Evolutionary conservation across 30 jellyfish, hydroid and myxozoan species (phyloP).

Genomic region (Catostylus mosaicus): DNA sequence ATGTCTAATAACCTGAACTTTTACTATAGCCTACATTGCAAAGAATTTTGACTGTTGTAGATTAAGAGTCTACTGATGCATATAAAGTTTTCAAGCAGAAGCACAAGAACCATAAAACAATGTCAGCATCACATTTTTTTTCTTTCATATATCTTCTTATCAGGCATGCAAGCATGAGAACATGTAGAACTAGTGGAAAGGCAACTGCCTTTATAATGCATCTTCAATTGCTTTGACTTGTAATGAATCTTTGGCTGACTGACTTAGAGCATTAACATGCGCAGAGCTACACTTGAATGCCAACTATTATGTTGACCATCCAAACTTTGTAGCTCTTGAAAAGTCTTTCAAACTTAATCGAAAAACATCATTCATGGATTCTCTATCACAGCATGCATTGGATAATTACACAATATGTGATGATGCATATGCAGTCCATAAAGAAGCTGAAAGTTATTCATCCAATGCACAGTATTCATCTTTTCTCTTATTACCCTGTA

Average conservation of each 20-base stretch:
- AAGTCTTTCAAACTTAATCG: background rate
- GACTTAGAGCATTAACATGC: constrained; percentile 20
- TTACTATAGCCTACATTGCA: no score
- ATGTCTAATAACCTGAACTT: no score
- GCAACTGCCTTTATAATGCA: constrained; percentile 41
- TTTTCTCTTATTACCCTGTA: no score
- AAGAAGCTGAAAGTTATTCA: no score
- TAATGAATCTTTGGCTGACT: background rate
- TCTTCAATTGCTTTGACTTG: constrained; percentile 30
- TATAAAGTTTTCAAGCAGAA: no score
- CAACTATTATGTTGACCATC: constrained; percentile 23
- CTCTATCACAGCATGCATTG: constrained; percentile 10
- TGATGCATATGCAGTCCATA: constrained; percentile 7
- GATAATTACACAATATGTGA: constrained; percentile 1
- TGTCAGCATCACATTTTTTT: no score
- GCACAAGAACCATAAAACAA: no score
- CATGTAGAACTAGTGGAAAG: constrained; percentile 16
- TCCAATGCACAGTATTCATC: no score
- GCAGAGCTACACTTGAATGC: constrained; percentile 14
- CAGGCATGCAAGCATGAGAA: no score
- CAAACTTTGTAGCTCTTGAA: constrained; percentile 4
- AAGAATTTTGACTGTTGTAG: no score
- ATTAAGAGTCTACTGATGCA: no score
- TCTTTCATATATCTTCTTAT: no score
- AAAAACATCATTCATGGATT: background rate